Evolutionary conservation across 1,140 invertebrate genomes (phyloP).

Genomic region (Asobara japonica): DNA sequence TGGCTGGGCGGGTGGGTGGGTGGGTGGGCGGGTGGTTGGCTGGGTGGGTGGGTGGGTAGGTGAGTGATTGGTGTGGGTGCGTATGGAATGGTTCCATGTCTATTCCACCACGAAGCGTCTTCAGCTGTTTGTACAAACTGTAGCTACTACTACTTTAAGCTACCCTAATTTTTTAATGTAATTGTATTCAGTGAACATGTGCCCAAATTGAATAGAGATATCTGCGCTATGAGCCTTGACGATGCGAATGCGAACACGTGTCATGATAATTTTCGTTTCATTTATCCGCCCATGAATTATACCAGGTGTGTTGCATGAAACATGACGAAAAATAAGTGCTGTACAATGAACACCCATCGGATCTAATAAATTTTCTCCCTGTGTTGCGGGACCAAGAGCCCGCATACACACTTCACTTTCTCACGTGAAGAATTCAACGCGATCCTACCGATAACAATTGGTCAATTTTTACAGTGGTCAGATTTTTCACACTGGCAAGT

Average conservation of each 20-base stretch:
- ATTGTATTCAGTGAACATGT: no score
- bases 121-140: no score
- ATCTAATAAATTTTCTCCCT: slow-evolving; percentile 32
- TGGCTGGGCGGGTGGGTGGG: no score
- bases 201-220: neutral
- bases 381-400: neutral
- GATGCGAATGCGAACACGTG: slow-evolving; percentile 32
- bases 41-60: no score
- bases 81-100: no score
- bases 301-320: slow-evolving; percentile 9
- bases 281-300: neutral
- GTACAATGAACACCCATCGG: slow-evolving; percentile 4
- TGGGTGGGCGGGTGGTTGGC: no score
- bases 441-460: slow-evolving; percentile 30
- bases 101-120: no score
- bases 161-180: no score
- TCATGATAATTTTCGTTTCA: slow-evolving; percentile 5
- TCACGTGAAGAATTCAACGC: slow-evolving; percentile 25
- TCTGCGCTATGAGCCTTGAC: slow-evolving; percentile 10
- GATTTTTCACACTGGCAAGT: no score
- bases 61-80: no score
- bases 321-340: slow-evolving; percentile 5
- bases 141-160: no score
- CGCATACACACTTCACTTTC: slow-evolving; percentile 27
- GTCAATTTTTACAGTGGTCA: neutral